Evolutionary conservation across 2,113 vertebrate genomes (phyloP).

Genomic region (Crocuta crocuta): DNA sequence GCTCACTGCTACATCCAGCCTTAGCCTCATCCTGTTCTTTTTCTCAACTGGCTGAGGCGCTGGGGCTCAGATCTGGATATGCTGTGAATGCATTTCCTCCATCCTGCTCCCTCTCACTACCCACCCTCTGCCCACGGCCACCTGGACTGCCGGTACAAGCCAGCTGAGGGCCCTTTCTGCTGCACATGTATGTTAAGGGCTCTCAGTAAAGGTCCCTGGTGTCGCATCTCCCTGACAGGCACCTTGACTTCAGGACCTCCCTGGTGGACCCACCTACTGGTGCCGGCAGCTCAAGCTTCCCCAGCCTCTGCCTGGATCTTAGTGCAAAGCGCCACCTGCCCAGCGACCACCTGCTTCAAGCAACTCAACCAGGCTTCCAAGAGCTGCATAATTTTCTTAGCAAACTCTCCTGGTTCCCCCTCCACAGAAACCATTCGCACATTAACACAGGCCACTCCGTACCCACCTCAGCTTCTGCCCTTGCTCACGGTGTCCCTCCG

Average conservation of each 20-base stretch:
- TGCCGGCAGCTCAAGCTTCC: neutral
- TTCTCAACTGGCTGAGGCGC: neutral
- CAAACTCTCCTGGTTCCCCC: neutral
- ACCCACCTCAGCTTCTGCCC: neutral
- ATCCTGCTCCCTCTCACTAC: neutral
- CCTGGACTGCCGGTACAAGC: neutral
- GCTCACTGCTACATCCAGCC: neutral
- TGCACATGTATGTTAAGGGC: neutral
- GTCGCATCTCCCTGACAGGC: neutral
- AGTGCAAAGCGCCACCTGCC: neutral
- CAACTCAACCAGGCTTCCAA: neutral
- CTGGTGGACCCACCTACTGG: neutral
- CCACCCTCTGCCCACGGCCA: no score
- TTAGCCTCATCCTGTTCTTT: neutral
- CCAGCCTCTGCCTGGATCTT: neutral
- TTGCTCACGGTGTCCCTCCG: neutral
- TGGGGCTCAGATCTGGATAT: neutral
- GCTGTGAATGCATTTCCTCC: neutral
- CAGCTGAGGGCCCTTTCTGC: neutral
- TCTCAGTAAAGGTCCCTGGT: neutral
- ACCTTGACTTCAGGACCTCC: neutral
- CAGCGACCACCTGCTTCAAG: neutral
- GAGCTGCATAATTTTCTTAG: neutral
- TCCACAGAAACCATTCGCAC: neutral
- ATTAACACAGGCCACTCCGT: fast-evolving